Evolutionary conservation across 1,140 invertebrate genomes (phyloP).

Genomic region (Odontomachus brunneus): DNA sequence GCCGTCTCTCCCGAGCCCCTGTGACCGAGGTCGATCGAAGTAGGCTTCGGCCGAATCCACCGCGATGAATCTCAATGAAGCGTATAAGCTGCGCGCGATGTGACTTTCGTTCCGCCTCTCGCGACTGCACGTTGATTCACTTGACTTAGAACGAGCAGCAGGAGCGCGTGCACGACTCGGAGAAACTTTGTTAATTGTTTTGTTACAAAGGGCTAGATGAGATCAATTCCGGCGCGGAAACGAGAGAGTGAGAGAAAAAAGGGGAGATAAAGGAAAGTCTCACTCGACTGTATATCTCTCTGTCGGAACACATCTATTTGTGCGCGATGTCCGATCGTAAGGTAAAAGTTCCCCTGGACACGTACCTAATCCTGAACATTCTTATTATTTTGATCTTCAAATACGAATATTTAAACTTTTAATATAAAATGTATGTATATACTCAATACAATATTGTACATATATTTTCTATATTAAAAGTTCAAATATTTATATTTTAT

Average conservation of each 20-base stretch:
- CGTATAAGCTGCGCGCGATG: slow-evolving; percentile 21
- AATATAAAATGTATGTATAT: too few species aligned
- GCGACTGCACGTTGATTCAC: slow-evolving; percentile 5
- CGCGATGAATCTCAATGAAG: slow-evolving; percentile 53
- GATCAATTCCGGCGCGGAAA: not conserved
- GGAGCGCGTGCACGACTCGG: not conserved
- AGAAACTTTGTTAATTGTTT: too few species aligned
- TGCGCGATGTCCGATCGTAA: too few species aligned
- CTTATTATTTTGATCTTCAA: too few species aligned
- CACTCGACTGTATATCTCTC: too few species aligned
- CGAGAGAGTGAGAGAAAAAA: not conserved
- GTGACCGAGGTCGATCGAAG: slow-evolving; percentile 27
- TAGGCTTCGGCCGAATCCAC: slow-evolving; percentile 21
- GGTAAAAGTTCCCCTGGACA: too few species aligned
- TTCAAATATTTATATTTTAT: too few species aligned
- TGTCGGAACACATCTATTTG: not conserved
- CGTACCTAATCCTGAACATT: too few species aligned
- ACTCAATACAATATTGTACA: too few species aligned
- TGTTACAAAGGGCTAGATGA: not conserved
- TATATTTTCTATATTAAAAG: too few species aligned
- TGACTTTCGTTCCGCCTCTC: slow-evolving; percentile 14
- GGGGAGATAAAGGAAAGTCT: too few species aligned
- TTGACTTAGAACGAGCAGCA: not conserved
- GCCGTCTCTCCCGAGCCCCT: not conserved
- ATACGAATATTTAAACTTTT: too few species aligned